Conservation (phyloP, 2,113 vertebrate species). For the Nestor notabilis region DNA sequence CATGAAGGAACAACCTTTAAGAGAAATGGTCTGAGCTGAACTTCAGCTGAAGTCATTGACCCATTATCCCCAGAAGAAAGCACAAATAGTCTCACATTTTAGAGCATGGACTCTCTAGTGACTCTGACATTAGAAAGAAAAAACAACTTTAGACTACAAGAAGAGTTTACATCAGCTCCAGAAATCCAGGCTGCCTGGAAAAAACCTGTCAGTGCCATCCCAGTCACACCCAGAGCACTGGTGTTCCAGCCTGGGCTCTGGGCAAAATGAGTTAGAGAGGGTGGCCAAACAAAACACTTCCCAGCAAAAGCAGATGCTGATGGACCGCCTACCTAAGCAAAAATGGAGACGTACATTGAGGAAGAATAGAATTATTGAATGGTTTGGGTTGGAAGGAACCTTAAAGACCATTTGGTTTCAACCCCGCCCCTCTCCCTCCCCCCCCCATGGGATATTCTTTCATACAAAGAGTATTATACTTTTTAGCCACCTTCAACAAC, state of each 20-base stretch:
- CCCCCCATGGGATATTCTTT: neutral
- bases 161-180: neutral
- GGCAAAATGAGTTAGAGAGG: neutral
- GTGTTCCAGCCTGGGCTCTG: neutral
- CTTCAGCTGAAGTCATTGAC: neutral
- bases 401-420: neutral
- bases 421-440: too few species aligned
- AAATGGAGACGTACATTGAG: neutral
- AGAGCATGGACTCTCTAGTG: neutral
- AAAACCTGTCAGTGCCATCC: neutral
- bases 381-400: neutral
- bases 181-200: neutral
- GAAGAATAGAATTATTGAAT: neutral
- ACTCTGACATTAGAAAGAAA: neutral
- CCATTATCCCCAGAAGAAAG: neutral
- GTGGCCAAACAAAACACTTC: neutral
- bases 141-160: neutral
- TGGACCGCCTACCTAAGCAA: neutral
- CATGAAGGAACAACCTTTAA: neutral
- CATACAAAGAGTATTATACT: neutral
- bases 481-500: neutral
- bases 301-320: neutral
- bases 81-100: constrained; percentile 44
- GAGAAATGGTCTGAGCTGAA: neutral
- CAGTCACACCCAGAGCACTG: neutral